Base-by-base conservation (phyloP, 2,113 vertebrate species). In the Morone saxatilis region DNA sequence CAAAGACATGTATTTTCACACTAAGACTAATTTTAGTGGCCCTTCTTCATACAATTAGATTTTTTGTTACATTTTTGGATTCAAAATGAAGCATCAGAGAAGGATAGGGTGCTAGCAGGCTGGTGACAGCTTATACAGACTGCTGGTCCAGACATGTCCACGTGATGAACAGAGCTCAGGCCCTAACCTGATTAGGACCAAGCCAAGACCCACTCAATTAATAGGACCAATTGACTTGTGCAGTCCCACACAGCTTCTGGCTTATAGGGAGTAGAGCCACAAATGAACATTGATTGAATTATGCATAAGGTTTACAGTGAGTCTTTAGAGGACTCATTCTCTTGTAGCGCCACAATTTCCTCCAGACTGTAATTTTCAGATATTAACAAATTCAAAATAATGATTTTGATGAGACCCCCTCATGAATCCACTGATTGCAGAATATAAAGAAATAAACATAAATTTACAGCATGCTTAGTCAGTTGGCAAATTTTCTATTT, bases 141-240 rank as follows among this genome's bases (percentile, higher is more conserved):
- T 36, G 56, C 67, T 10, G 70, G 70, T 48, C 68, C 72, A 56
- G 10, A 76, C 76, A n/a, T 31, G 80, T 78, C 85, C 86, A 89
- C 70, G 65, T 93, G 86, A 75, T 10, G 25, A 73, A 81, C 59
- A 81, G 65, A 43, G 71, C 76, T 78, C 81, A 63, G 53, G 25
- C 81, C 71, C 45, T 90, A 93, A 95, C 89, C 87, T 91, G 85
- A 93, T 94, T 94, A 94, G n/a, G 22, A 75, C 84, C 57, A 7
- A 84, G 72, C 78, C 85, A 86, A 87, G 88, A 70, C 83, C 82
- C 68, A 87, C 91, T 93, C 89, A 94, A 92, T 94, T 89, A 94
- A 95, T 89, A 88, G 86, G 59, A 74, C 69, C 88, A 71, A 89
- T 87, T 89, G 81, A 78, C 79, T 92, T 36, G 12, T 65, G 74